These are phyloP conservation scores for Microplitis manilae DNA, from an alignment of 2,888 invertebrate species.

Conservation along the genomic window DNA sequence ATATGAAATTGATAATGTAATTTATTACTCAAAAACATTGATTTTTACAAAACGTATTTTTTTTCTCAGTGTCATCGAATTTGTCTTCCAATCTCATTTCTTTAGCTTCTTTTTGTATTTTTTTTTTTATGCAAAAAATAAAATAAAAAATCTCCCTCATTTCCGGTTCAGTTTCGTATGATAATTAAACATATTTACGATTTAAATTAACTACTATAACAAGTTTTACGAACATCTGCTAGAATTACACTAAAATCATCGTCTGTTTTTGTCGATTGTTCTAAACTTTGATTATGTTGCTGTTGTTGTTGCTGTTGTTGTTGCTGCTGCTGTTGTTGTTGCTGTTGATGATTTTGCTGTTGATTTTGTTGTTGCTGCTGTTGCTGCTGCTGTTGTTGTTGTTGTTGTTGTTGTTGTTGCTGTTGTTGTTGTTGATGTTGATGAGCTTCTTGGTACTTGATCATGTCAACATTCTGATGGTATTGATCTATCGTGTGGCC, in stretches of 20 bases:
- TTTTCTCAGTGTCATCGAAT: too few species aligned
- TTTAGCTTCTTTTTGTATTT: too few species aligned
- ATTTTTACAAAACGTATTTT: too few species aligned
- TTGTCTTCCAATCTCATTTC: too few species aligned
- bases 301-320: constrained; percentile 50
- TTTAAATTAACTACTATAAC: constrained; percentile 79
- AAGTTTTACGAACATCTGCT: constrained; percentile 90
- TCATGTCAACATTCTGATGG: constrained; percentile 64
- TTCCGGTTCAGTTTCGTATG: constrained; percentile 18
- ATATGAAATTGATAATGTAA: too few species aligned
- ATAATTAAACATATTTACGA: constrained; percentile 27
- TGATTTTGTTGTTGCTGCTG: constrained; percentile 54
- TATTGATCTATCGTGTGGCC: constrained; percentile 67
- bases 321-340: constrained; percentile 54
- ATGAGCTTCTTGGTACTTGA: constrained; percentile 65
- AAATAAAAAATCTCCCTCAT: constrained; percentile 21
- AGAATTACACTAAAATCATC: constrained; percentile 92
- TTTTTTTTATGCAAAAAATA: constrained; percentile 27
- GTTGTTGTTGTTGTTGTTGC: constrained; percentile 54
- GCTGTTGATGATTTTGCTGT: constrained; percentile 59
- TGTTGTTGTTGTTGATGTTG: constrained; percentile 55
- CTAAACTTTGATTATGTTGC: constrained; percentile 60
- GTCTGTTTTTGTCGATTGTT: constrained; percentile 78
- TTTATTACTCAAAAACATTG: too few species aligned
- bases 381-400: constrained; percentile 60